Conservation (phyloP, 2,113 vertebrate genomes). For the Melanocharis versteri region DNA sequence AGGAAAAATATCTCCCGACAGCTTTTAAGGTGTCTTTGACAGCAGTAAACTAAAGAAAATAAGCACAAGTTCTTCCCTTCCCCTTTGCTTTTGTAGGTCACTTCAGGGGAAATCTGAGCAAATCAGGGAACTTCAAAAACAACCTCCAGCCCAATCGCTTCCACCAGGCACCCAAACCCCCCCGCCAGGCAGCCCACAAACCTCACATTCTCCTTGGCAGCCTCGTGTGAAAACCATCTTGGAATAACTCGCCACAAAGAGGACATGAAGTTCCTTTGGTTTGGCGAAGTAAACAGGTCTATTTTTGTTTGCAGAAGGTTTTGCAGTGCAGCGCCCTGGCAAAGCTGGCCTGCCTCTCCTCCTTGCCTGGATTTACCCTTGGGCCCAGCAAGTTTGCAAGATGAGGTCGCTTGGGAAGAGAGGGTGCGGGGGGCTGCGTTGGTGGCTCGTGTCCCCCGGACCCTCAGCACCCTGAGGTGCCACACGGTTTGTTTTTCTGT, state of each 20-base stretch:
- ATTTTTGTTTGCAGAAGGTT: neutral
- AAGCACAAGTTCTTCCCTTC: slow-evolving; percentile 7
- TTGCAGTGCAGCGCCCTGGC: neutral
- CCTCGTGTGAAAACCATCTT: neutral
- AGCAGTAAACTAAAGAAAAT: slow-evolving; percentile 37
- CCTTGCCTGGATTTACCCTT: neutral
- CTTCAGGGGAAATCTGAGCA: slow-evolving; percentile 13
- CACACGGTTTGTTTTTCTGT: rapidly evolving
- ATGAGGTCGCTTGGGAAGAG: rapidly evolving
- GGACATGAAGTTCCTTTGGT: neutral
- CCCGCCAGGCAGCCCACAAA: neutral
- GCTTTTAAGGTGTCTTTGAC: slow-evolving; percentile 31
- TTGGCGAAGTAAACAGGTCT: neutral
- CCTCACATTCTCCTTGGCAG: neutral
- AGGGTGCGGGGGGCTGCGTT: rapidly evolving
- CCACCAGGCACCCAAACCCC: neutral
- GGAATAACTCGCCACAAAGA: neutral
- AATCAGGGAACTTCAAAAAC: slow-evolving; percentile 9
- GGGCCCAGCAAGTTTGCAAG: rapidly evolving
- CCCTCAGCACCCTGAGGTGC: rapidly evolving
- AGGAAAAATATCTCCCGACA: neutral
- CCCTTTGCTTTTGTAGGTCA: slow-evolving; percentile 37
- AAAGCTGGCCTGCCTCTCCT: rapidly evolving
- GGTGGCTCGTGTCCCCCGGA: rapidly evolving
- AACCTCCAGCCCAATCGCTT: neutral